phyloP scores from a whole-genome alignment of 2,888 invertebrate species.

The Eristalis intricaria region DNA sequence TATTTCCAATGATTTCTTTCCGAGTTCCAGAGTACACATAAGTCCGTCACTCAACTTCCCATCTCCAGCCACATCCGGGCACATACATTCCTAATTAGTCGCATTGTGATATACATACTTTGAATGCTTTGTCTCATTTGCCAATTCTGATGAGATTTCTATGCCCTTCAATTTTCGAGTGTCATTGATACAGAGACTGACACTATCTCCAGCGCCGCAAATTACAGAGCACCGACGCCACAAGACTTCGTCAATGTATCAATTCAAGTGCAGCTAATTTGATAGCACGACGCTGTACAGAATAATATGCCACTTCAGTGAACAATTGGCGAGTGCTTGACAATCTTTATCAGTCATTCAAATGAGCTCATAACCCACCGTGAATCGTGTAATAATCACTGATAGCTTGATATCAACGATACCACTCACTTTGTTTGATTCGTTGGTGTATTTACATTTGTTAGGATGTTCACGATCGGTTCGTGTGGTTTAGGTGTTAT shows the following conservation, averaged over 20 bases:
- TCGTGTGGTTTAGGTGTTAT: background rate
- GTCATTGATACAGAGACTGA: background rate
- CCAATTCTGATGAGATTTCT: background rate
- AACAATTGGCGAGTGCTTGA: constrained; percentile 18
- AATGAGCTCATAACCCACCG: background rate
- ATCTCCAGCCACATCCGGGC: background rate
- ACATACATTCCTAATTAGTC: background rate
- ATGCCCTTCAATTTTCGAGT: constrained; percentile 1
- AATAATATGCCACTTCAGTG: constrained; percentile 25
- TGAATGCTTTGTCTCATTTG: background rate
- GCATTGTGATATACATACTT: background rate
- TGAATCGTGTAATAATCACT: background rate
- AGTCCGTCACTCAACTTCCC: background rate
- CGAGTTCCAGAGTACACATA: background rate
- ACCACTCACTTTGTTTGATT: background rate
- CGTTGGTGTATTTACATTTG: background rate
- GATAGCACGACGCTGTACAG: background rate
- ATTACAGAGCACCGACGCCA: constrained; percentile 13
- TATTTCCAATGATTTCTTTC: background rate
- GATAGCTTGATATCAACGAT: background rate
- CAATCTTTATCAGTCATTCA: background rate
- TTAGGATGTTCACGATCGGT: background rate
- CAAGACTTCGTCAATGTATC: constrained; percentile 8
- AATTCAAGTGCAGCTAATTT: constrained; percentile 12
- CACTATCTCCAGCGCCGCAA: constrained; percentile 21